Base-by-base conservation (phyloP, 2,797 vertebrate genomes). In the Pitangus sulphuratus region DNA sequence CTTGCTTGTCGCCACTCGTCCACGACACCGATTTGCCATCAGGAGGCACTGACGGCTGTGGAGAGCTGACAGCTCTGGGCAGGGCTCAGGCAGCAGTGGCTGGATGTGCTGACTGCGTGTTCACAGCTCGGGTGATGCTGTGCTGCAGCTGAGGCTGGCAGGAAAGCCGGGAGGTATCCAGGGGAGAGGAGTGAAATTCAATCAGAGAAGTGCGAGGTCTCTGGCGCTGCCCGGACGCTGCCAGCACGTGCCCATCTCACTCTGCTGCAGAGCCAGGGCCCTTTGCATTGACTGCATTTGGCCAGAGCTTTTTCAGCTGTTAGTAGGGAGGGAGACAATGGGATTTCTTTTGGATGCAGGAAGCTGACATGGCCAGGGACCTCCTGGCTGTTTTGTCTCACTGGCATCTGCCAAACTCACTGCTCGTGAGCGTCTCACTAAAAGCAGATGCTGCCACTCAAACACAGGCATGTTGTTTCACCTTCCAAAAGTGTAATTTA, bases 271-370 rank as follows among this genome's bases (percentile, higher is more conserved):
- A 33, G 77, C n/a, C 2, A 7, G 10, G 37, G 30, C 66, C 31
- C 15, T 16, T 15, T 12, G 12, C 53, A 1, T 0, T 6, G 40
- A 7, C 28, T 24, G 1, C 0, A 2, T 33, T 57, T 53, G 28
- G 42, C 57, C 51, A 68, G 53, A 66, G 22, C 39, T 53, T n/a
- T 42, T 31, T 28, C 30, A 5, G 21, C 12, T 14, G 2, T 5
- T 44, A 1, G 66, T 0, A 6, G 80, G 42, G 61, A 54, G 53
- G 48, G 65, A 72, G 33, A 12, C 4, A 5, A 4, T 0, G 9
- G 62, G 77, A 42, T 84, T 84, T 57, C 77, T 37, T 47, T 25
- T 13, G 74, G 80, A 33, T 21, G 2, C 1, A 1, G 44, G 53
- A 30, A 70, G 39, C 45, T 58, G 35, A 66, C 5, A 2, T 17